Evolutionary conservation across 2,888 invertebrate species (phyloP).

Genomic region (Spilosoma lubricipeda): DNA sequence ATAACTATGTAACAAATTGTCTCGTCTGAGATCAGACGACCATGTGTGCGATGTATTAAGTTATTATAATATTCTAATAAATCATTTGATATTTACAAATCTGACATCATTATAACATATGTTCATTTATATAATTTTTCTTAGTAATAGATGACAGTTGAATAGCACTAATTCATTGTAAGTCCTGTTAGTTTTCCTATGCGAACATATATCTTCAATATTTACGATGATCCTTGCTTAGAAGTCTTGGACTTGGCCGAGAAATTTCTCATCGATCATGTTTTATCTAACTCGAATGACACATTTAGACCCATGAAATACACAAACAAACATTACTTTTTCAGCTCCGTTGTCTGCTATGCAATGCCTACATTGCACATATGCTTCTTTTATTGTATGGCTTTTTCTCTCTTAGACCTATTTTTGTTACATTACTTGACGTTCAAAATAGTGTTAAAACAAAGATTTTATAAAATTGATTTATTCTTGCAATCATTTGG

Average conservation of each 20-base stretch:
- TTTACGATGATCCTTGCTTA: neutral
- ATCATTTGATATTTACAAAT: neutral
- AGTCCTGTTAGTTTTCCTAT: neutral
- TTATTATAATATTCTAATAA: neutral
- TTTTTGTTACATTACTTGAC: neutral
- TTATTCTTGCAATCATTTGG: neutral
- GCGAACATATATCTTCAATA: neutral
- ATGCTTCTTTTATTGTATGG: neutral
- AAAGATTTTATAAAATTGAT: neutral
- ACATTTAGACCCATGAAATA: neutral
- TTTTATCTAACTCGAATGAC: neutral
- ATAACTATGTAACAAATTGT: neutral
- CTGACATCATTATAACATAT: neutral
- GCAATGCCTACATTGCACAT: neutral
- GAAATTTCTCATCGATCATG: conserved; percentile 2
- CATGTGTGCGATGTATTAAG: neutral
- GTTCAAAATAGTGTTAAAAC: neutral
- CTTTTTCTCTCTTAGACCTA: neutral
- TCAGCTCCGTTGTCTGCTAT: neutral
- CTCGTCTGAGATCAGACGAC: neutral
- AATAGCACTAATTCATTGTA: neutral
- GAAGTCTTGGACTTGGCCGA: neutral
- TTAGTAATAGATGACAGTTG: neutral
- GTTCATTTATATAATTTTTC: neutral
- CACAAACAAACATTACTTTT: neutral